Conservation (phyloP, 2,113 vertebrate species). For the Aramus guarauna region DNA sequence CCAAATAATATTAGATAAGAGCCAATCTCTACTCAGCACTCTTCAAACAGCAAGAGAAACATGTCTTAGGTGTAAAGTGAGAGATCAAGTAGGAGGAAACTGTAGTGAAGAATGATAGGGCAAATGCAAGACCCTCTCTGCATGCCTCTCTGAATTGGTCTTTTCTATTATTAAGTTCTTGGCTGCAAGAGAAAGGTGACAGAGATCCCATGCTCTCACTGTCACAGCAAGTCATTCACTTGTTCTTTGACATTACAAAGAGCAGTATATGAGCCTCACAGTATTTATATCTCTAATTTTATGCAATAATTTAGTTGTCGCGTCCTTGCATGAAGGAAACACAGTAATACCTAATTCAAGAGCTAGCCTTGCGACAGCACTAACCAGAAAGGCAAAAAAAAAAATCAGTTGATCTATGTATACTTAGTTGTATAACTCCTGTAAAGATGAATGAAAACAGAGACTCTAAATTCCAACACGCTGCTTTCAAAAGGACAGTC, state of each 20-base stretch:
- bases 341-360: not conserved
- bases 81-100: constrained; percentile 27
- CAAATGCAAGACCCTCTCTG: not conserved
- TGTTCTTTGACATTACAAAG: not conserved
- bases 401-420: not conserved
- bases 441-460: not conserved
- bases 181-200: not conserved
- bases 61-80: constrained; percentile 7
- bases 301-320: not conserved
- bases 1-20: constrained; percentile 33
- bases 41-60: constrained; percentile 37
- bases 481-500: not conserved
- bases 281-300: not conserved
- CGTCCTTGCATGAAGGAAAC: not conserved
- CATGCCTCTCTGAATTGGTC: not conserved
- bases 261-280: not conserved
- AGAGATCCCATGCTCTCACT: not conserved
- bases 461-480: not conserved
- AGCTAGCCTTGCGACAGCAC: not conserved
- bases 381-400: not conserved
- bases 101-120: not conserved
- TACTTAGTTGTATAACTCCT: not conserved
- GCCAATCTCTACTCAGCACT: not conserved
- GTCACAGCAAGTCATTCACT: not conserved
- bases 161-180: not conserved